Conservation (phyloP, 2,888 invertebrate genomes). For the Lamproptera curius region DNA sequence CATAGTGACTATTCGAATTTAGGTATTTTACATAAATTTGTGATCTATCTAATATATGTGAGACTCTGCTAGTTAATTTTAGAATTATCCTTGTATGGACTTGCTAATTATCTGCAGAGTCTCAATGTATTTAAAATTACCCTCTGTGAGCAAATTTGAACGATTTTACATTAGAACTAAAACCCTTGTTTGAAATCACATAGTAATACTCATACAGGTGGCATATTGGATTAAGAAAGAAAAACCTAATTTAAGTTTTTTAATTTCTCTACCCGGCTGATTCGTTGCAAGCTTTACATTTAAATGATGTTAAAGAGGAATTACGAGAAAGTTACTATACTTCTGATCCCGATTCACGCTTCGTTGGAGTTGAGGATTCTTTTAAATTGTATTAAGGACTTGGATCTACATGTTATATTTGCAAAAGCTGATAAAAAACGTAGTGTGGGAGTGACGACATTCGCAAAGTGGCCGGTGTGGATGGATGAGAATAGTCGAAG, state of each 20-base stretch:
- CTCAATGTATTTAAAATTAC: no score
- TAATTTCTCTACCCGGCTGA: neutral
- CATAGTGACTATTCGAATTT: no score
- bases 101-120: no score
- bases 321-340: neutral
- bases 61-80: no score
- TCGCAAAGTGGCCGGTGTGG: no score
- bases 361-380: neutral
- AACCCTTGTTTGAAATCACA: conserved; percentile 42
- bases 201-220: conserved; percentile 29
- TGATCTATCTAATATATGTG: no score
- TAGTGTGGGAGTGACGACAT: no score
- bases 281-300: neutral
- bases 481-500: no score
- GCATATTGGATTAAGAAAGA: conserved; percentile 41
- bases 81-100: no score
- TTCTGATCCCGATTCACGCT: neutral
- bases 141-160: no score
- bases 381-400: neutral
- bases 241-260: conserved; percentile 42
- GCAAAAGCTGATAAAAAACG: neutral
- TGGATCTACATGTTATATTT: neutral
- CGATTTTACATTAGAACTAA: conserved; percentile 51
- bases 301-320: neutral
- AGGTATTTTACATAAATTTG: no score